phyloP scores from a whole-genome alignment of 1,140 invertebrate species.

The Brachionus asplanchnoidis region DNA sequence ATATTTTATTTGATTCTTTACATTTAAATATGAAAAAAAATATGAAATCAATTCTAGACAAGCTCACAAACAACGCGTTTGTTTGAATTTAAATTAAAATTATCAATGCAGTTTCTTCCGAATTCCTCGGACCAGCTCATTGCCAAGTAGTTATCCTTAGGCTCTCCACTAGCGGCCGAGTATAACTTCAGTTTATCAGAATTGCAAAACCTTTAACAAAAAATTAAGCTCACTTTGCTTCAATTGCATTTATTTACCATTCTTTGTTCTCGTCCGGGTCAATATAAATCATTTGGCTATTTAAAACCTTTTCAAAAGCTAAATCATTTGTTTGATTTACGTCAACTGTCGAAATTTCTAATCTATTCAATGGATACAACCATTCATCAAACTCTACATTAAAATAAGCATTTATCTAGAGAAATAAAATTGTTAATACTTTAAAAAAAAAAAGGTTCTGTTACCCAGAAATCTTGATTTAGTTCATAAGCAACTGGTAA shows the following conservation, averaged over 20 bases:
- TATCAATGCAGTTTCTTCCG: not conserved
- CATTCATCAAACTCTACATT: constrained; percentile 5
- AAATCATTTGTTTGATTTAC: not conserved
- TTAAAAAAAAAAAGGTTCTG: not conserved
- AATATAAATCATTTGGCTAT: constrained; percentile 7
- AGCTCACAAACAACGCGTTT: constrained; percentile 7
- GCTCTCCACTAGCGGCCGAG: not conserved
- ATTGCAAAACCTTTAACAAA: not conserved
- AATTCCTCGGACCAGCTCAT: not conserved
- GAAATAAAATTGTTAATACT: not conserved
- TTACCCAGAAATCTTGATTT: constrained; percentile 26
- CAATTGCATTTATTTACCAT: not conserved
- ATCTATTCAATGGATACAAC: not conserved
- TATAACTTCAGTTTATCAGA: not conserved
- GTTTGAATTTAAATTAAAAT: not conserved
- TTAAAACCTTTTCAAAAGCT: not conserved
- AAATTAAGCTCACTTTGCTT: not conserved
- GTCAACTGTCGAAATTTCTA: not conserved
- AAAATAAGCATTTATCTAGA: constrained; percentile 29
- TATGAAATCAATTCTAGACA: not conserved
- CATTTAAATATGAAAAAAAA: not conserved
- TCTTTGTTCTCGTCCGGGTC: not conserved
- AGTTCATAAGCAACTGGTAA: constrained; percentile 4
- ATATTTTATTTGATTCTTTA: not conserved
- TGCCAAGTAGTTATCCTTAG: not conserved